Base-by-base conservation (phyloP, 2,888 invertebrate species). In the Cheilosia vernalis region DNA sequence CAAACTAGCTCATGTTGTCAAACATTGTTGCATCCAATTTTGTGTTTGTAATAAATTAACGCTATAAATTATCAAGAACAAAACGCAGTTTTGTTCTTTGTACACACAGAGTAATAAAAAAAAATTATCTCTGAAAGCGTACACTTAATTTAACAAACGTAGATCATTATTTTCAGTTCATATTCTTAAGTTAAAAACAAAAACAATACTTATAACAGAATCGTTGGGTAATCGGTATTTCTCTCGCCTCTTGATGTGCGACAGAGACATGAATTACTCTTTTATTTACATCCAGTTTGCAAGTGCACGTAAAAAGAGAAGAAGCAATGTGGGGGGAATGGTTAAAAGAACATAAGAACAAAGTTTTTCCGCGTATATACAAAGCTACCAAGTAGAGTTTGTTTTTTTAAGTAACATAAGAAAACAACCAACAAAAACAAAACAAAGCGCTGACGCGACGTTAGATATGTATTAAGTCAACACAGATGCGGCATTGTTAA, bases 141-240 rank as follows among this genome's bases (percentile, higher is more conserved):
- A 13, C 37, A 13, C 37, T 60, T 44, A 44, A 27, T 60, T 42
- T 15, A 17, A 9, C 60, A 9, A 9, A 19, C 9, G 60, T 33
- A 44, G 44, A 47, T 5, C 47, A 63, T 47, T 49, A 42, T n/a
- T 44, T 15, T n/a, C 7, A 19, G 9, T 49, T 49, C n/a, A 37
- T 37, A 33, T 64, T 49, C 4, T 37, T 64, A 64, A 49, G n/a
- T 64, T 47, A 21, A 49, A 47, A 47, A 5, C 10, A 47, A 27
- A 63, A 61, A 49, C 6, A 58, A 27, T 27, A 33, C 2, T 37
- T 13, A 33, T 33, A 33, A 33, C 2, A 10, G 9, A 47, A 42
- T n/a, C 15, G 24, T 42, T 42, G 40, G 15, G 17, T 60, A n/a
- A 44, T 60, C 60, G 2, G 4, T 6, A 2, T 19, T 49, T 19